Conservation (phyloP, 2,888 invertebrate species). For the Chorisops tibialis region DNA sequence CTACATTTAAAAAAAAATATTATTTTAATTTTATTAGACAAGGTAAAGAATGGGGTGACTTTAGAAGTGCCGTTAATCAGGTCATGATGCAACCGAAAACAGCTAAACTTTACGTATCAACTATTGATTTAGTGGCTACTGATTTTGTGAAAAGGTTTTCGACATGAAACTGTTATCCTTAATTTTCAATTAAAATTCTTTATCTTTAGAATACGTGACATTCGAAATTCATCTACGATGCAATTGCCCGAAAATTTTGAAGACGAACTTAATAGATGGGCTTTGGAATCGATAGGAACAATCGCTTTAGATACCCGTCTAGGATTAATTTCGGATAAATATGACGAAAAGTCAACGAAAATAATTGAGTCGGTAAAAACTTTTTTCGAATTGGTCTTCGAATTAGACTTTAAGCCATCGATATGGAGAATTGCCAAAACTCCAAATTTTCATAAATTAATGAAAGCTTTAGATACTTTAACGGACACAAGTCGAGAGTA, state of each 20-base stretch:
- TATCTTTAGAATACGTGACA: slow-evolving; percentile 44
- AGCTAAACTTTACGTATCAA: slow-evolving; percentile 55
- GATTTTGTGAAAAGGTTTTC: slow-evolving; percentile 46
- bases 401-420: slow-evolving; percentile 45
- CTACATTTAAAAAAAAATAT: background rate
- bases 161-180: background rate
- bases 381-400: slow-evolving; percentile 28
- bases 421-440: slow-evolving; percentile 44
- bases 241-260: slow-evolving; percentile 53
- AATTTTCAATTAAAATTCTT: background rate
- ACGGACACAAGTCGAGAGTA: slow-evolving; percentile 43
- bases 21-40: slow-evolving; percentile 50
- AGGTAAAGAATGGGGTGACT: slow-evolving; percentile 64
- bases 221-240: slow-evolving; percentile 40
- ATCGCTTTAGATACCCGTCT: slow-evolving; percentile 50
- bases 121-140: slow-evolving; percentile 54
- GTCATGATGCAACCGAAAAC: slow-evolving; percentile 62
- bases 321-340: slow-evolving; percentile 38
- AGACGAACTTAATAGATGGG: slow-evolving; percentile 56
- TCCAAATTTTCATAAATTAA: slow-evolving; percentile 40
- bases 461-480: slow-evolving; percentile 40
- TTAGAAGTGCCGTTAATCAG: slow-evolving; percentile 65
- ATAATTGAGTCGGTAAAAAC: slow-evolving; percentile 26
- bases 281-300: slow-evolving; percentile 56
- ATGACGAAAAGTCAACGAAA: slow-evolving; percentile 19